phyloP scores from a whole-genome alignment of 2,797 vertebrate genomes.

The Pseudochaenichthys georgianus region DNA sequence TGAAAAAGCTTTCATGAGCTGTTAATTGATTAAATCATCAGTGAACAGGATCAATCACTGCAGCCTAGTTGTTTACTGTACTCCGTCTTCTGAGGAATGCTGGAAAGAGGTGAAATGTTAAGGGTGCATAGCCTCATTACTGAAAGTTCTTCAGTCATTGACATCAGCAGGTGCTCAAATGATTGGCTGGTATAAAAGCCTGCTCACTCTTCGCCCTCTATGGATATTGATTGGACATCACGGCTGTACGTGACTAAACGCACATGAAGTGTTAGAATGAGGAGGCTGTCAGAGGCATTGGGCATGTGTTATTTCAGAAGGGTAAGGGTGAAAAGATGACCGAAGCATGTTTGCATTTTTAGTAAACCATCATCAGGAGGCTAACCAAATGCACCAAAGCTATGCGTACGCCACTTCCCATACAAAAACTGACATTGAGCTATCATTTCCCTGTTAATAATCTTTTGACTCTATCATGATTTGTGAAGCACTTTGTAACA shows the following conservation, averaged over 20 bases:
- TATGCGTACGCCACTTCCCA: background rate
- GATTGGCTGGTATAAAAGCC: constrained; percentile 38
- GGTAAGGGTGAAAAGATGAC: constrained; percentile 10
- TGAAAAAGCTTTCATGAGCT: constrained; percentile 19
- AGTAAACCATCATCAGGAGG: background rate
- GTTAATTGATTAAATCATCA: background rate
- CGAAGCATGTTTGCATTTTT: background rate
- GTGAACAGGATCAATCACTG: background rate
- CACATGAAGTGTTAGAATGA: constrained; percentile 21
- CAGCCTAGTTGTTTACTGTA: constrained; percentile 18
- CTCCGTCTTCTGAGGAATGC: constrained; percentile 17
- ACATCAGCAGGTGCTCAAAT: constrained; percentile 25
- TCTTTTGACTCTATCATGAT: background rate
- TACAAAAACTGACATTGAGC: background rate
- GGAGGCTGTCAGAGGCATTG: constrained; percentile 21
- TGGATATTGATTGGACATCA: constrained; percentile 50
- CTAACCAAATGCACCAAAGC: background rate
- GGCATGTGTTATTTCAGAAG: constrained; percentile 6
- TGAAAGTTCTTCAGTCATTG: constrained; percentile 27
- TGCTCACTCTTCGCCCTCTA: constrained; percentile 22
- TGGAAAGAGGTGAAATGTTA: constrained; percentile 25
- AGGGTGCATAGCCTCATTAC: constrained; percentile 38
- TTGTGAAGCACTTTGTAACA: background rate
- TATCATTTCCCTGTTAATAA: background rate
- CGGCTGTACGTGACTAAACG: constrained; percentile 36